phyloP scores from a whole-genome alignment of 2,888 invertebrate species.

The Temnothorax unifasciatus region DNA sequence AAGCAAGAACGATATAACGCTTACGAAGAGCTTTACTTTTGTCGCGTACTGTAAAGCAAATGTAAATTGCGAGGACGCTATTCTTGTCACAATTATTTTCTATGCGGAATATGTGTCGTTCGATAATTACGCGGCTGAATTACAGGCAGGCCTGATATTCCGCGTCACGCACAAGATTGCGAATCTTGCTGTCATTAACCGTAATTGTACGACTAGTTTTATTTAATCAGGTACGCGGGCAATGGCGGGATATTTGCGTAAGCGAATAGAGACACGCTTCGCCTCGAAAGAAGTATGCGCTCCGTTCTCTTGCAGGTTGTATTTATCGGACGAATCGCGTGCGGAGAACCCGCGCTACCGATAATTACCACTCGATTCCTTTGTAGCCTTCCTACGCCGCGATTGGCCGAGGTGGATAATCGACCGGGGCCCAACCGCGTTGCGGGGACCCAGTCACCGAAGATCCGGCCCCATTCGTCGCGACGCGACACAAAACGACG shows the following conservation, averaged over 20 bases:
- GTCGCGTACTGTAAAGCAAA: slow-evolving; percentile 12
- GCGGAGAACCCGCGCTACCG: slow-evolving; percentile 49
- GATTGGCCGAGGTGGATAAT: slow-evolving; percentile 76
- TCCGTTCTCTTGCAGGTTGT: slow-evolving; percentile 52
- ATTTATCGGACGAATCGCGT: slow-evolving; percentile 65
- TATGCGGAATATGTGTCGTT: slow-evolving; percentile 27
- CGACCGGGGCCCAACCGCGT: slow-evolving; percentile 74
- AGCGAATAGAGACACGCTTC: slow-evolving; percentile 26
- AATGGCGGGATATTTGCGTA: slow-evolving; percentile 41
- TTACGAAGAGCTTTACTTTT: slow-evolving; percentile 23
- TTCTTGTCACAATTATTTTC: slow-evolving; percentile 46
- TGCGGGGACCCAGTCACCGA: slow-evolving; percentile 80
- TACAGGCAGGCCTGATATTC: slow-evolving; percentile 3
- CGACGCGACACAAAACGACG: slow-evolving; percentile 66
- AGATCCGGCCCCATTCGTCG: slow-evolving; percentile 82
- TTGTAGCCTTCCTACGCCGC: slow-evolving; percentile 66
- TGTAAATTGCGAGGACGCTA: slow-evolving; percentile 29
- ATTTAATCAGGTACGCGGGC: slow-evolving; percentile 26
- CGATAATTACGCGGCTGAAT: slow-evolving; percentile 27
- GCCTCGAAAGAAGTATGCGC: slow-evolving; percentile 30
- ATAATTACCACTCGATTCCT: slow-evolving; percentile 66
- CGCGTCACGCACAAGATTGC: slow-evolving; percentile 41
- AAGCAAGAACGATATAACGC: slow-evolving; percentile 43
- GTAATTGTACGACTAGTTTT: slow-evolving; percentile 10
- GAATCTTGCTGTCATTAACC: slow-evolving; percentile 43